These are phyloP conservation scores for Ceriagrion tenellum DNA, from an alignment of 2,888 invertebrate genomes.

Conservation along the genomic window DNA sequence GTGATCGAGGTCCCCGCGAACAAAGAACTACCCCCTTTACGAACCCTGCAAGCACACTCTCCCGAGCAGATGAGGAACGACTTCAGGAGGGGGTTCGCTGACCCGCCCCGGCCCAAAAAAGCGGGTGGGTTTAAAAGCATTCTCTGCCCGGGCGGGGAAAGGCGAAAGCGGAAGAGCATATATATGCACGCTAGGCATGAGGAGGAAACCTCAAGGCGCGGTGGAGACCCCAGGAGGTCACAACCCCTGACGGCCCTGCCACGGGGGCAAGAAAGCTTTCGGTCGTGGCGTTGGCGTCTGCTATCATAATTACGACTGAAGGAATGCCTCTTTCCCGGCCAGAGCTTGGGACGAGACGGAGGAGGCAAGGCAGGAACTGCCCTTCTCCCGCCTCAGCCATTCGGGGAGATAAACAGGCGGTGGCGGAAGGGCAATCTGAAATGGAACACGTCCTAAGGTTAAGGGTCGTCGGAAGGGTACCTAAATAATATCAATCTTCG, in stretches of 20 bases:
- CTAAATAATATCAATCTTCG: conserved; percentile 19
- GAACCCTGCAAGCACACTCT: neutral
- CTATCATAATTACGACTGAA: conserved; percentile 6
- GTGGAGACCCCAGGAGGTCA: neutral
- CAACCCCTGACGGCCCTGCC: neutral
- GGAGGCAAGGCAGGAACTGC: neutral
- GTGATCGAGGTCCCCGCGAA: neutral
- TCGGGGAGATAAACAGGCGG: neutral
- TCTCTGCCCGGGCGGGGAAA: too few relatives aligned
- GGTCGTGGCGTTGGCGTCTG: neutral
- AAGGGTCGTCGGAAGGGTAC: neutral
- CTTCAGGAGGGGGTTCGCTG: neutral
- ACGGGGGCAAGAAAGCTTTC: neutral
- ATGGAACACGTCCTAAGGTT: conserved; percentile 16
- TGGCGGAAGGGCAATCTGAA: neutral
- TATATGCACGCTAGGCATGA: neutral
- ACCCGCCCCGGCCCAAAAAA: neutral
- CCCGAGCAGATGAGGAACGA: conserved; percentile 10
- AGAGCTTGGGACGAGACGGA: neutral
- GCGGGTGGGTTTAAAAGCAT: neutral
- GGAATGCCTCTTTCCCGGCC: neutral
- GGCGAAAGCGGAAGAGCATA: neutral
- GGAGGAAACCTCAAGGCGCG: neutral
- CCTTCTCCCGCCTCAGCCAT: neutral
- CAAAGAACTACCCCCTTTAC: neutral